A percentile compares a stretch with the other conserved stretches of the same genome.
Conservation (phyloP, 2,113 vertebrate species). For the Crotophaga sulcirostris region DNA sequence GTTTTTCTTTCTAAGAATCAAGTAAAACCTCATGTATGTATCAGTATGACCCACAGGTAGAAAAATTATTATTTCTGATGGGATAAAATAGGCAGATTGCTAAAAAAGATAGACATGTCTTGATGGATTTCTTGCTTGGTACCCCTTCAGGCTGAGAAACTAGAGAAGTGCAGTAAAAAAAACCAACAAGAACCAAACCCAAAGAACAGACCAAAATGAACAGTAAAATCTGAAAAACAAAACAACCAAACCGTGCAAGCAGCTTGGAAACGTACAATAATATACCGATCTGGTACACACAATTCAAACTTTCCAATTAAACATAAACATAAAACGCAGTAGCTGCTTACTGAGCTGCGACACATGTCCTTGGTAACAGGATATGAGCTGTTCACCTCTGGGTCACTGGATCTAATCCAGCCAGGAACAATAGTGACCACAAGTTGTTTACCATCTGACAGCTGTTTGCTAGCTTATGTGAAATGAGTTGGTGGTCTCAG, state of each 20-base stretch:
- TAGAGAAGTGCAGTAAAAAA: background rate
- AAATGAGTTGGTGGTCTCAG: constrained; percentile 52
- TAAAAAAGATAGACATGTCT: background rate
- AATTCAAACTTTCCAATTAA: background rate
- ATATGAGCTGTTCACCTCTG: constrained; percentile 59
- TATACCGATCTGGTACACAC: background rate
- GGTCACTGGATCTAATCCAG: constrained; percentile 55
- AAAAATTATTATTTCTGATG: background rate
- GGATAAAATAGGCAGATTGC: background rate
- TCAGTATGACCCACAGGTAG: background rate
- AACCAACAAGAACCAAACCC: background rate
- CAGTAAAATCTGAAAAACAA: background rate
- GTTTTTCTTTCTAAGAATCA: background rate
- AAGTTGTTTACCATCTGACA: constrained; percentile 66
- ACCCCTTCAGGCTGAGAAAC: background rate
- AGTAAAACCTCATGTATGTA: background rate
- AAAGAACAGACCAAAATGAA: background rate
- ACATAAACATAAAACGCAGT: background rate
- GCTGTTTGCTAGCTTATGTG: constrained; percentile 48
- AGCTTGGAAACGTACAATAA: background rate
- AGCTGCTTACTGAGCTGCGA: constrained; percentile 16
- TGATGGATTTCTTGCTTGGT: background rate
- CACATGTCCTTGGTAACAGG: constrained; percentile 54
- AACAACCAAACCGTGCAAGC: background rate
- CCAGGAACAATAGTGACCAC: constrained; percentile 53